Evolutionary conservation across 2,113 vertebrate species (phyloP), one percentile per base, ranked within the genome.

Genomic region (Haplochromis vanheusdeni): DNA sequence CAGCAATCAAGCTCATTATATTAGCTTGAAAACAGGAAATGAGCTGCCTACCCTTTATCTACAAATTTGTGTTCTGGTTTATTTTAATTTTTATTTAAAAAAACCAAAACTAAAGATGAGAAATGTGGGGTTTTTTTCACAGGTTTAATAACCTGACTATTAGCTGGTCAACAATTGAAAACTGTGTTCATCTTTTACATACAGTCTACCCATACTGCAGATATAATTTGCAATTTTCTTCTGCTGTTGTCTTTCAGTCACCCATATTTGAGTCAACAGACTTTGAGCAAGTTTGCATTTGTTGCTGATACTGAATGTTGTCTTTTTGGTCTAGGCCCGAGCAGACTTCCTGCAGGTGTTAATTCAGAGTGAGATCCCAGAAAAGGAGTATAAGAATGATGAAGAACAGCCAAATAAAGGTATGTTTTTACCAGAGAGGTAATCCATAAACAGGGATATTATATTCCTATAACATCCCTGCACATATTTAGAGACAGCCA

Each of bases 331-430:
- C 86, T 49, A 98, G 97, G 92, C 83, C 17, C 94, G 89, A 56
- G 90, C 95, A 6, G 97, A 97, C 93, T 97, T 98, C 68, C 96
- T 98, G 91, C 97, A 97, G 89, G 92, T 98, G 81, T 95, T 98
- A 97, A 93, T 97, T 0, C 93, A 98, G 68, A 96, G 86, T 28
- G 97, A 98, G 90, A 96, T 93, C 2, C 91, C 92, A 31, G 40
- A 55, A 11, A 4, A 7, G 16, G 33, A 86, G 83, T 0, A 49
- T 75, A 84, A 62, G 89, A 81, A 31, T 8, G 80, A 90, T 54
- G 5, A 93, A 0, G 89, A 94, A 10, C 92, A 77, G 42, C 45
- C 42, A 77, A 77, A 47, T 77, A 77, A 77, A 77, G 70, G 70
- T 77, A 49, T 49, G 45, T 23, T 68, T 56, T 17, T 56, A 31